Evolutionary conservation across 1,140 invertebrate species (phyloP).

Genomic region (Sitobion miscanthi): DNA sequence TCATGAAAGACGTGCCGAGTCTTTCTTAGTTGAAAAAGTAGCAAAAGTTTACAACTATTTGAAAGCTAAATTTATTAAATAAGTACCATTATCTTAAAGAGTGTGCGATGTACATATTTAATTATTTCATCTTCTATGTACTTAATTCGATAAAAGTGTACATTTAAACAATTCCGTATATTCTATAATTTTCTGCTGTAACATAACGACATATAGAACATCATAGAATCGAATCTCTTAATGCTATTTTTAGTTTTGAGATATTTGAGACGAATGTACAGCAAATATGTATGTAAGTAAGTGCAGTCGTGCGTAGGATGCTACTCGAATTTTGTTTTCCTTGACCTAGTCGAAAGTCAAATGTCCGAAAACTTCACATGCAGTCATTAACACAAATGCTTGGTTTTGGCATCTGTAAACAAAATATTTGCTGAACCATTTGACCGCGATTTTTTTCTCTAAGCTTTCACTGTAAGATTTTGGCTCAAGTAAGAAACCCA

Average conservation of each 20-base stretch:
- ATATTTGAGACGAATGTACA: not conserved
- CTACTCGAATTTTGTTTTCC: not conserved
- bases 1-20: not conserved
- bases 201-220: not conserved
- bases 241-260: not conserved
- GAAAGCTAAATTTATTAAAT: not conserved
- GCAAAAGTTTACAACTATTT: slow-evolving; percentile 1
- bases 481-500: not conserved
- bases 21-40: not conserved
- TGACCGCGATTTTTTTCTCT: slow-evolving; percentile 15
- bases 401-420: not conserved
- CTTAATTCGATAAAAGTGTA: not conserved
- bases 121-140: not conserved
- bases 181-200: not conserved
- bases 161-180: not conserved
- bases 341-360: not conserved
- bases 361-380: not conserved
- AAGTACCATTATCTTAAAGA: not conserved
- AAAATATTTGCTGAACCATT: slow-evolving; percentile 28
- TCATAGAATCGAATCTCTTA: not conserved
- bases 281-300: not conserved
- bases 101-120: not conserved
- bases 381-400: not conserved
- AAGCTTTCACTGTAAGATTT: not conserved
- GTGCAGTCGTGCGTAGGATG: not conserved